Evolutionary conservation across 2,888 invertebrate species (phyloP).

Genomic region (Temnothorax rugatulus): DNA sequence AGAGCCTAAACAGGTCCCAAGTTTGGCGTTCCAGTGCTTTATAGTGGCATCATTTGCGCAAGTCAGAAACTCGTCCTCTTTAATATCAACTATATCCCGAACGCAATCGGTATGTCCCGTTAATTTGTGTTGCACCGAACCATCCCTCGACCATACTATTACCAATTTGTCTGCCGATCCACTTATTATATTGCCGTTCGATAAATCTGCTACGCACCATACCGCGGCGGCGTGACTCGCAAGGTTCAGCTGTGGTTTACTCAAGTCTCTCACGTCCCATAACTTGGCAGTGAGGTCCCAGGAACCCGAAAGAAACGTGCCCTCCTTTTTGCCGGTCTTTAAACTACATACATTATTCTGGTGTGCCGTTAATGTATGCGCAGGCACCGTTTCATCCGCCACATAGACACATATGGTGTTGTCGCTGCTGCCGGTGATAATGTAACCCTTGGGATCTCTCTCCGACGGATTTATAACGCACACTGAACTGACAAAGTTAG

Average conservation of each 20-base stretch:
- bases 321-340: conserved; percentile 85
- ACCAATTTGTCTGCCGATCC: conserved; percentile 98
- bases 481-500: conserved; percentile 94
- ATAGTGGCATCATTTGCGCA: conserved; percentile 97
- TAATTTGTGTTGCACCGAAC: conserved; percentile 84
- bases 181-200: conserved; percentile 90
- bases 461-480: conserved; percentile 91
- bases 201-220: conserved; percentile 91
- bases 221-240: conserved; percentile 94
- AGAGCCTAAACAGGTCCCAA: conserved; percentile 92
- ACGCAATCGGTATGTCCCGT: conserved; percentile 97
- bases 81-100: conserved; percentile 91
- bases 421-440: conserved; percentile 97
- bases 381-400: conserved; percentile 90
- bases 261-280: conserved; percentile 90
- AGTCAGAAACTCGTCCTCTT: conserved; percentile 93
- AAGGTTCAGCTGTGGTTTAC: conserved; percentile 87
- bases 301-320: conserved; percentile 92
- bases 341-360: conserved; percentile 90
- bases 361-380: conserved; percentile 92
- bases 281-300: conserved; percentile 97
- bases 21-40: conserved; percentile 92
- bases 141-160: conserved; percentile 92
- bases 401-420: conserved; percentile 93
- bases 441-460: conserved; percentile 91